Base-by-base conservation (phyloP, 2,113 vertebrate genomes). In the Picathartes gymnocephalus region DNA sequence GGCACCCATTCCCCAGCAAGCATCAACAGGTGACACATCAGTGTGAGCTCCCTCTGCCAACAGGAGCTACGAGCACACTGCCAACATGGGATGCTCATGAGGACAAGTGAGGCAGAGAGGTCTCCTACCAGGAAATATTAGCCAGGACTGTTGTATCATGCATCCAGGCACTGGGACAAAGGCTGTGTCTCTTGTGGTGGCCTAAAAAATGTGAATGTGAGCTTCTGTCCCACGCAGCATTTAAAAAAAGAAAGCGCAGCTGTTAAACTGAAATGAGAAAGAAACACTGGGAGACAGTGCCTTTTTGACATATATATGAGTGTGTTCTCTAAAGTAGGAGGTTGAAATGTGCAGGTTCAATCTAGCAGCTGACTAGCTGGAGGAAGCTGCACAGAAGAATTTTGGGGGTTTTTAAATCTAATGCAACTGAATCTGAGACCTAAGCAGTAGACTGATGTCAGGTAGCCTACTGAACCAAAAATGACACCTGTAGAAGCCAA, bases 1-100 rank as follows among this genome's bases (percentile, higher is more conserved):
- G 57, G 31, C 54, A 81, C 6, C 40, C 51, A n/a, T 37, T 87
- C n/a, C 44, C 54, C 45, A 53, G 53, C 44, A 89, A 87, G 17
- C 4, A 27, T 57, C 58, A 76, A 9, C 0, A 7, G 40, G 48
- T 47, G 65, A 81, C 48, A 42, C 0, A 0, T 28, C 77, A 81
- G 58, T 13, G 44, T 3, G 30, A 80, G 39, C 47, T 65, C 35
- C 42, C 50, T 83, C 47, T 70, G 83, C 62, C 25, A 62, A 27
- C 13, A 71, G 5, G 15, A 91, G 50, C 58, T 44, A 27, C 10
- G 31, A 51, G 57, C 61, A 84, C 64, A 11, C 27, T 51, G 35
- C 62, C 81, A 69, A 9, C n/a, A 25, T 5, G 24, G 77, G 53
- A 60, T 31, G 50, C 37, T n/a, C 2, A 2, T 6, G 40, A 88